These are phyloP conservation scores for Drosophila pseudoananassae DNA, from an alignment of 1,140 invertebrate genomes.

Conservation along the genomic window DNA sequence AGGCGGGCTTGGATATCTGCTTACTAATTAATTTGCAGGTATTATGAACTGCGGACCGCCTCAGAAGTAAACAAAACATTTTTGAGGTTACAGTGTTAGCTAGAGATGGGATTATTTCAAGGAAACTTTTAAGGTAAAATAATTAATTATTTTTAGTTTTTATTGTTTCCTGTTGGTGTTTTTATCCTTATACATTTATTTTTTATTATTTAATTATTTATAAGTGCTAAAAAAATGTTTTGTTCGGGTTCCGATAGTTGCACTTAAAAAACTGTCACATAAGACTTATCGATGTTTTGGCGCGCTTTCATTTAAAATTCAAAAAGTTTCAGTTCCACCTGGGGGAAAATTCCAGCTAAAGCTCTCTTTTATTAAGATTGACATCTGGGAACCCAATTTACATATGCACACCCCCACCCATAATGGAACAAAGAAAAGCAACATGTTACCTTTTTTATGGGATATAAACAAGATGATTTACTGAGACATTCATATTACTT, in stretches of 20 bases:
- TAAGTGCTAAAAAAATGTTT: neutral
- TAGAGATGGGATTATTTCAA: constrained; percentile 11
- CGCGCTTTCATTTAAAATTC: constrained; percentile 31
- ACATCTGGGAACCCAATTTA: constrained; percentile 20
- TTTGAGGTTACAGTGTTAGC: constrained; percentile 61
- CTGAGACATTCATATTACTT: constrained; percentile 48
- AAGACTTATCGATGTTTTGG: neutral
- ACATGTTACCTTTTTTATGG: neutral
- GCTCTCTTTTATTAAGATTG: constrained; percentile 21
- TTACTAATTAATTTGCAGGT: constrained; percentile 57
- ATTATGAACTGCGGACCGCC: constrained; percentile 60
- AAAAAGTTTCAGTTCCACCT: neutral
- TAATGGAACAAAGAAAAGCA: constrained; percentile 19
- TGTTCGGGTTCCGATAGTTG: neutral
- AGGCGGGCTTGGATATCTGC: constrained; percentile 41
- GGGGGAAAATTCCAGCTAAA: constrained; percentile 6
- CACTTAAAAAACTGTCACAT: neutral
- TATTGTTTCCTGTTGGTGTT: neutral
- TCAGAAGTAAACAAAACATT: constrained; percentile 83
- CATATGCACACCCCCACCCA: constrained; percentile 21
- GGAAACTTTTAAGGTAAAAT: neutral
- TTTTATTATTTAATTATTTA: neutral
- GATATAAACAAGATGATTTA: neutral
- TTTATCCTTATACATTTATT: neutral
- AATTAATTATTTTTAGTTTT: neutral